These are phyloP conservation scores for Lepidocyrtoides sp. DNA, from an alignment of 2,888 invertebrate genomes.

Conservation along the genomic window DNA sequence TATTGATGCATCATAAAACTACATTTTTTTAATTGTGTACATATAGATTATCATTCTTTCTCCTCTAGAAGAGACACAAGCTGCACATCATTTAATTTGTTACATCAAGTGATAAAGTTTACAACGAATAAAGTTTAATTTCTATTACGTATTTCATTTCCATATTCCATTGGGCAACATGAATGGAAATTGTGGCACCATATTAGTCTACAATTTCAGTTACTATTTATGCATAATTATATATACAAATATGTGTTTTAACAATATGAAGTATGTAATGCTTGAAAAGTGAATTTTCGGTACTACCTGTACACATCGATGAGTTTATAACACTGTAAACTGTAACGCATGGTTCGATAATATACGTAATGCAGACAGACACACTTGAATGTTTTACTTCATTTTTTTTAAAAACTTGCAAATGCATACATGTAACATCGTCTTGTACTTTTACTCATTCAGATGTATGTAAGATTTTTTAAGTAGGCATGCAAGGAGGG, in stretches of 20 bases:
- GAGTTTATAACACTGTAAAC: slow-evolving; percentile 10
- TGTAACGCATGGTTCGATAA: not conserved
- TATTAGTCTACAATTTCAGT: slow-evolving; percentile 3
- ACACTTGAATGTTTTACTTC: not conserved
- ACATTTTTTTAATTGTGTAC: too few relatives aligned
- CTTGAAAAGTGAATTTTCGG: slow-evolving; percentile 13
- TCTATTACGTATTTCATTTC: not conserved
- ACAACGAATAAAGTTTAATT: not conserved
- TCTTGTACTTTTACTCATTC: not conserved
- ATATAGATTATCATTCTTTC: too few relatives aligned
- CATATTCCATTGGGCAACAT: not conserved
- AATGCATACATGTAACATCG: slow-evolving; percentile 13
- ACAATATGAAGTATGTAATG: not conserved
- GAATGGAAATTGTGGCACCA: not conserved
- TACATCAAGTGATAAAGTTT: not conserved
- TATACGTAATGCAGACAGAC: not conserved
- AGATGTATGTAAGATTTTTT: not conserved
- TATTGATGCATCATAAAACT: too few relatives aligned
- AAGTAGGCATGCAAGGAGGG: slow-evolving; percentile 4
- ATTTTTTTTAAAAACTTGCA: slow-evolving; percentile 17
- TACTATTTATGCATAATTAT: not conserved
- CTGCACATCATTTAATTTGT: too few relatives aligned
- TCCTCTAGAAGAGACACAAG: too few relatives aligned
- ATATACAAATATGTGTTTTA: not conserved
- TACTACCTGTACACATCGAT: not conserved